phyloP scores from a whole-genome alignment of 92 coral and sea anemone species.

The Porites divaricata region DNA sequence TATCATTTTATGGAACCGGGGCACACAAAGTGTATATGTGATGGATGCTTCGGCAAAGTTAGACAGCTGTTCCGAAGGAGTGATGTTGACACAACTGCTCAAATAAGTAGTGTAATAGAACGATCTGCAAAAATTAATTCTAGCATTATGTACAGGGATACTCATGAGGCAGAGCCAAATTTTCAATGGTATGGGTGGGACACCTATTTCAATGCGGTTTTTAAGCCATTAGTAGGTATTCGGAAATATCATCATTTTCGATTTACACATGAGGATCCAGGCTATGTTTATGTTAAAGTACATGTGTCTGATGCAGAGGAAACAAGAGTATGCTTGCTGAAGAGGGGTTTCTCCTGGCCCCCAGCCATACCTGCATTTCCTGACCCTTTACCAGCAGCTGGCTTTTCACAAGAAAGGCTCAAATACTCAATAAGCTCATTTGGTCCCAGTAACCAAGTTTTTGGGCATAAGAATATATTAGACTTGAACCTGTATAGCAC shows the following conservation, averaged over 20 bases:
- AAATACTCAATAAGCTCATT: background rate
- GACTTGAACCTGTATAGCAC: no score
- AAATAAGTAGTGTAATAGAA: background rate
- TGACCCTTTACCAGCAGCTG: no score
- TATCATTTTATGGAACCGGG: conserved; percentile 32
- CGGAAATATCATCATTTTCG: conserved; percentile 27
- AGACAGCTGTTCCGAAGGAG: conserved; percentile 1
- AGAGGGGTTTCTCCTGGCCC: background rate
- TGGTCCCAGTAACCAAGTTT: no score
- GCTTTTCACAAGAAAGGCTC: background rate
- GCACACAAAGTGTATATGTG: conserved; percentile 32
- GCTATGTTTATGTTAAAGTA: conserved; percentile 10
- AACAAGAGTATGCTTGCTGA: background rate
- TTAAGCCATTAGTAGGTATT: conserved; percentile 22
- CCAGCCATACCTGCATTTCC: no score
- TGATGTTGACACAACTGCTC: background rate
- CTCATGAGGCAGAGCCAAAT: conserved; percentile 4
- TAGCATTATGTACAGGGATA: conserved; percentile 3
- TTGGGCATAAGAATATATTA: no score
- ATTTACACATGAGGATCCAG: conserved; percentile 28
- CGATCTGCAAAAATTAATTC: conserved; percentile 5
- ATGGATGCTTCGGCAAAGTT: conserved; percentile 32
- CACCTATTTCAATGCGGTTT: background rate
- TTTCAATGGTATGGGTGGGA: conserved; percentile 10
- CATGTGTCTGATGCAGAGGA: conserved; percentile 13